Conservation (phyloP, 2,797 vertebrate species). For the Sternotherus odoratus region DNA sequence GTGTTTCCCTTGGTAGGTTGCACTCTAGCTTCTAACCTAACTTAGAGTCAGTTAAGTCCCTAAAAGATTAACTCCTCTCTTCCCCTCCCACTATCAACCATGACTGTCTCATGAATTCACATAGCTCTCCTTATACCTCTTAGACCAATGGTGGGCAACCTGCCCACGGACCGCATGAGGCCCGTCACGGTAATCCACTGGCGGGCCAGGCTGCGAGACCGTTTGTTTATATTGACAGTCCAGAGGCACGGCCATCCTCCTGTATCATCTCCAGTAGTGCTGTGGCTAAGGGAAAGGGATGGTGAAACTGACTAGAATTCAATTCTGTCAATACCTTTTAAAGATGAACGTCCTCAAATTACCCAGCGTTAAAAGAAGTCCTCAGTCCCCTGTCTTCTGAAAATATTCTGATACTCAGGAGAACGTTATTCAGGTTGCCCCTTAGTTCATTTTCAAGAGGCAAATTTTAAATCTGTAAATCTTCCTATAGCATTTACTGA, state of each 20-base stretch:
- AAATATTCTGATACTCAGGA: background rate
- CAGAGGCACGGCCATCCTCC: too few species aligned
- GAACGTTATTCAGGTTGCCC: background rate
- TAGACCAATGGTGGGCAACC: background rate
- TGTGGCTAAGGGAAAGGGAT: background rate
- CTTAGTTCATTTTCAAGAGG: background rate
- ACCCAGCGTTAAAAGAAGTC: background rate
- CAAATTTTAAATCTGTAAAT: background rate
- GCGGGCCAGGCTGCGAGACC: too few species aligned
- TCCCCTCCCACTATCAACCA: fast-evolving
- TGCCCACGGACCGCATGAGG: too few species aligned
- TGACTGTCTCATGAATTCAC: fast-evolving
- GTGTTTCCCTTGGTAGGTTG: background rate
- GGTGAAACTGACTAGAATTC: background rate
- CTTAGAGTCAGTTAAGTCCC: background rate
- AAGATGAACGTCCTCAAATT: background rate
- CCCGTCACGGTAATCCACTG: too few species aligned
- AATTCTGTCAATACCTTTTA: background rate
- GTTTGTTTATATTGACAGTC: too few species aligned
- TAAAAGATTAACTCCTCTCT: background rate
- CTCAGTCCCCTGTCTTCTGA: background rate
- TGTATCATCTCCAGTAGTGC: background rate
- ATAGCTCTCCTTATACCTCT: background rate
- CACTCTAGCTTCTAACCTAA: background rate
- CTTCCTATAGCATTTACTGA: background rate